Evolutionary conservation across 2,888 invertebrate genomes (phyloP).

Genomic region (Meiosimyza decipiens): DNA sequence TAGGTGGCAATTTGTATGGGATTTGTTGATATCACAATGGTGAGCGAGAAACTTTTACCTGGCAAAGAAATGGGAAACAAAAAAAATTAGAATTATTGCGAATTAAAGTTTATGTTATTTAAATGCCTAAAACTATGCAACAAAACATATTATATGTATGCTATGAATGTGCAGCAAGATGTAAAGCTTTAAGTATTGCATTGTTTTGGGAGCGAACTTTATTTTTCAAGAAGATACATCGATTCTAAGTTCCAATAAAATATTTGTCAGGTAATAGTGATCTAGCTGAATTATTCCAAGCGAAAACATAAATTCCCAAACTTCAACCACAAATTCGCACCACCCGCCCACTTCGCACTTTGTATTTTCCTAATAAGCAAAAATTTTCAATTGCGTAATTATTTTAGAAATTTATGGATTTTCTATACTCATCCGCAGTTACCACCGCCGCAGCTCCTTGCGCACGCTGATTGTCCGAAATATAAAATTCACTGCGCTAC

Average conservation of each 20-base stretch:
- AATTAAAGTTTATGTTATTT: background rate
- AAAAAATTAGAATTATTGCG: conserved; percentile 8
- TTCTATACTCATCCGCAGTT: conserved; percentile 39
- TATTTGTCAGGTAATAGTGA: no score
- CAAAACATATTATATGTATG: no score
- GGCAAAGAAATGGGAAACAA: conserved; percentile 57
- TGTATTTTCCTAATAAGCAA: background rate
- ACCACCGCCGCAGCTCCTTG: conserved; percentile 1
- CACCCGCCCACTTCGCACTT: background rate
- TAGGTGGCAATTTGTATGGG: conserved; percentile 98
- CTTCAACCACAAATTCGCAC: background rate
- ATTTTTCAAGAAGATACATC: no score
- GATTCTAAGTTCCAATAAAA: no score
- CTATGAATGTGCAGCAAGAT: no score
- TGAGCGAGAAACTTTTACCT: conserved; percentile 98
- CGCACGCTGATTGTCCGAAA: background rate
- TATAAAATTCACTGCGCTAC: conserved; percentile 12
- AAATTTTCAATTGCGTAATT: conserved; percentile 40
- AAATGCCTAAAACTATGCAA: no score
- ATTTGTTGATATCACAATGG: conserved; percentile 92
- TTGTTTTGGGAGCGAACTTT: no score
- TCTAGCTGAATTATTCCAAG: no score
- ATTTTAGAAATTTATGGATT: conserved; percentile 53
- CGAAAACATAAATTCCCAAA: conserved; percentile 9
- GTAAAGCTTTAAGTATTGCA: no score